Base-by-base conservation (phyloP, 2,888 invertebrate species). In the Eucera pruinosa region DNA sequence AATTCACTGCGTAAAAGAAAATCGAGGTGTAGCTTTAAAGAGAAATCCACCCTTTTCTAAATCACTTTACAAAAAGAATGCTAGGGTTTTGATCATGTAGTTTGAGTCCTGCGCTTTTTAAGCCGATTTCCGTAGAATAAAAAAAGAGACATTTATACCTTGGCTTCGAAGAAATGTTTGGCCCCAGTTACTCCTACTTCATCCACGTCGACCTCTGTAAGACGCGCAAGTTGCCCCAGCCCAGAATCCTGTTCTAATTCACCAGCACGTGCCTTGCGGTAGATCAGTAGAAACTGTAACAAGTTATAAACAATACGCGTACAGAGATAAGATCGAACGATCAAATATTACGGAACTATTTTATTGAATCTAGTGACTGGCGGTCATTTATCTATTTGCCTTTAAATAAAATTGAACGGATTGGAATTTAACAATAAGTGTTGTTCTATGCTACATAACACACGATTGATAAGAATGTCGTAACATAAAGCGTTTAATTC, bases 101-200 rank as follows among this genome's bases (percentile, higher is more conserved):
- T n/a, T n/a, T n/a, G n/a, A n/a, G n/a, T n/a, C n/a, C n/a, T n/a
- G n/a, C n/a, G n/a, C n/a, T n/a, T n/a, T n/a, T n/a, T n/a, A n/a
- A n/a, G n/a, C n/a, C n/a, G n/a, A n/a, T n/a, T n/a, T n/a, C n/a
- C n/a, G n/a, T n/a, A n/a, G n/a, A 45, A 45, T 7, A 47, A n/a
- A 18, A 47, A 15, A 6, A 33, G n/a, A 23, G 6, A 2, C 3
- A 15, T 33, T 18, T 20, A 25, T 91, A 96, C 96, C 94, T 98
- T 98, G 0, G 98, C 97, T 93, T 98, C 98, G 90, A 98, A 98
- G 94, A 98, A 98, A 90, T 96, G 96, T 92, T 98, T 98, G 41
- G 98, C 98, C 15, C 98, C 98, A 81, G 96, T 96, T 0, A 98
- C 98, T 0, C 98, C 98, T 23, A 98, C 98, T 93, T 97, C 96